Evolutionary conservation across 2,797 vertebrate species (phyloP).

Genomic region (Harpagifer antarcticus): DNA sequence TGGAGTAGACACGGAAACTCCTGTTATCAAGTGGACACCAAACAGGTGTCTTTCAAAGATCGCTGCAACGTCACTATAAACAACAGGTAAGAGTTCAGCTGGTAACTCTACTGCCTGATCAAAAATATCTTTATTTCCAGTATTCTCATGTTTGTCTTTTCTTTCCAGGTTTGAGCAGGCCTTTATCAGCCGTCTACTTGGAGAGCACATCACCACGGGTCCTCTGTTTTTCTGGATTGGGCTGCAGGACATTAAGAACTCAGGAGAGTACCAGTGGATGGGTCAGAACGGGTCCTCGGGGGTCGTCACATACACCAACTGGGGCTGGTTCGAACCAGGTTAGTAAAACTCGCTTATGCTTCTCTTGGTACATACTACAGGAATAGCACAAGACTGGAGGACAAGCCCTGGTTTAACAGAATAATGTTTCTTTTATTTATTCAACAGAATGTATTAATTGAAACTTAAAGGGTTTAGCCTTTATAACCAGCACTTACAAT

Average conservation of each 20-base stretch:
- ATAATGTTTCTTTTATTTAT: neutral
- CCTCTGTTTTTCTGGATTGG: conserved; percentile 92
- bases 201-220: conserved; percentile 79
- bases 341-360: conserved; percentile 10
- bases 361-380: neutral
- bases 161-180: conserved; percentile 93
- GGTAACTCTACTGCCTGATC: neutral
- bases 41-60: conserved; percentile 87
- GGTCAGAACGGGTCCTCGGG: conserved; percentile 63
- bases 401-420: neutral
- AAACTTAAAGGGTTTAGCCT: too few relatives aligned
- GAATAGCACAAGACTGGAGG: neutral
- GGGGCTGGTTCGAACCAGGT: conserved; percentile 89
- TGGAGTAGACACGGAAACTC: conserved; percentile 92
- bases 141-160: conserved; percentile 13
- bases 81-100: conserved; percentile 84
- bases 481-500: too few relatives aligned
- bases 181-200: conserved; percentile 91
- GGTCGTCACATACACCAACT: conserved; percentile 88
- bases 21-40: conserved; percentile 88
- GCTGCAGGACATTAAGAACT: conserved; percentile 87
- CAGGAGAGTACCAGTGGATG: conserved; percentile 91
- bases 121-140: neutral
- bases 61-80: conserved; percentile 90
- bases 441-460: too few relatives aligned